These are phyloP conservation scores for Trissolcus basalis DNA, from an alignment of 1,140 invertebrate genomes.

Conservation along the genomic window DNA sequence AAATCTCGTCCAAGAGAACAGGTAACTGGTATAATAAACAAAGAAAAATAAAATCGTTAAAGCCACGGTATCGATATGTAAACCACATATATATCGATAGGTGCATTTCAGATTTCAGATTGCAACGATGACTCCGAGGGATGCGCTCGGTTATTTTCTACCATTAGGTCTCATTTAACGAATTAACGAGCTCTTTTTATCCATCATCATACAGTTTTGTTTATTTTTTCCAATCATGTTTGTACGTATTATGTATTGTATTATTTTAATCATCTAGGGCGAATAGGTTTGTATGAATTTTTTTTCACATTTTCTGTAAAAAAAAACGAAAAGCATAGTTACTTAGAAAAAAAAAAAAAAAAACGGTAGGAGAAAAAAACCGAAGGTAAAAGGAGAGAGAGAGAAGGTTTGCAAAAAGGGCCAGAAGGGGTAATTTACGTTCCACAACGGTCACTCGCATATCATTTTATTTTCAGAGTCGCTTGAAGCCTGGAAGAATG, in stretches of 20 bases:
- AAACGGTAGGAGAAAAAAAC: not conserved
- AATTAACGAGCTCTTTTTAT: conserved; percentile 18
- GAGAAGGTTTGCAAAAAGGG: conserved; percentile 4
- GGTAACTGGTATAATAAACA: not conserved
- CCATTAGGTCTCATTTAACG: conserved; percentile 33
- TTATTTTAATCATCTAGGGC: conserved; percentile 71
- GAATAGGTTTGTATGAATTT: conserved; percentile 72
- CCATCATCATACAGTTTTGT: conserved; percentile 62
- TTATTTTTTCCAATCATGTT: conserved; percentile 69
- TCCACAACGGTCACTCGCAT: conserved; percentile 61
- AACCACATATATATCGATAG: conserved; percentile 41
- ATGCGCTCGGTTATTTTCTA: conserved; percentile 37
- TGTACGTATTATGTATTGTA: conserved; percentile 67
- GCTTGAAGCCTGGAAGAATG: conserved; percentile 98
- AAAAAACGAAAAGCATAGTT: no score
- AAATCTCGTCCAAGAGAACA: no score
- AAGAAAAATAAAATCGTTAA: not conserved
- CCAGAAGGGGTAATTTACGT: conserved; percentile 40
- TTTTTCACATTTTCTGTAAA: no score
- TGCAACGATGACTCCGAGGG: conserved; percentile 50
- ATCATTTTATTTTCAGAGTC: conserved; percentile 83
- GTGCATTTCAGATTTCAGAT: conserved; percentile 62
- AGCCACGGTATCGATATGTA: conserved; percentile 26
- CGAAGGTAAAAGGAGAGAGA: conserved; percentile 1
- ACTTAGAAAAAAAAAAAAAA: not conserved